Conservation (phyloP, 2,797 vertebrate species). For the Ibycter americanus region DNA sequence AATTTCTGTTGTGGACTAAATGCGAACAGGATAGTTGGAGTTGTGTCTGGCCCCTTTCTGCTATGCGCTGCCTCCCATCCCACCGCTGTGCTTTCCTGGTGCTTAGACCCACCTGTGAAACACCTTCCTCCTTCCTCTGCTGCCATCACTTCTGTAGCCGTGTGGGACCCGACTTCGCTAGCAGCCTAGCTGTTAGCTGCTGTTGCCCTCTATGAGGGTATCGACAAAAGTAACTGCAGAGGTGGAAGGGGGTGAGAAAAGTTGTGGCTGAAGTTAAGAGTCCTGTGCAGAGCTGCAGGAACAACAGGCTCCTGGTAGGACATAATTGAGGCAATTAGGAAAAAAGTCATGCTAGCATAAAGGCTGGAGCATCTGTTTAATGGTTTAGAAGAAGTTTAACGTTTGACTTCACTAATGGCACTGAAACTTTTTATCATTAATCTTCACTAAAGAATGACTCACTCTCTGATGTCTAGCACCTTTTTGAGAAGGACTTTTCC, state of each 20-base stretch:
- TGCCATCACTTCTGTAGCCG: neutral
- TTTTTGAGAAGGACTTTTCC: conserved; percentile 67
- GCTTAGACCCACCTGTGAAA: neutral
- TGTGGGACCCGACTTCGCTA: accelerated
- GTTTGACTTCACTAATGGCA: conserved; percentile 61
- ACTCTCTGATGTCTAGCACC: conserved; percentile 58
- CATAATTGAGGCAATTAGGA: neutral
- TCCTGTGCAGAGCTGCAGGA: neutral
- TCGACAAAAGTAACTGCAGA: neutral
- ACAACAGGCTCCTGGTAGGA: neutral
- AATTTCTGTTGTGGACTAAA: neutral
- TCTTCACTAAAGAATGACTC: conserved; percentile 73
- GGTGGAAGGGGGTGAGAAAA: neutral
- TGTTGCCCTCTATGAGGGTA: neutral
- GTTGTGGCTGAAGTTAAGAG: neutral
- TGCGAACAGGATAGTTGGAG: neutral
- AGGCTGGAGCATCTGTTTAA: conserved; percentile 54
- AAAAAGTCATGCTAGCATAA: conserved; percentile 41
- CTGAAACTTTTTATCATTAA: conserved; percentile 68
- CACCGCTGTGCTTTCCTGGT: neutral
- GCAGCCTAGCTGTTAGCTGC: neutral
- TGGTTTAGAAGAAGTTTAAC: conserved; percentile 69
- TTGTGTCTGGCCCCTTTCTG: neutral
- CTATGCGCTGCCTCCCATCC: accelerated
- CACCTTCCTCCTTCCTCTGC: neutral